Evolutionary conservation across 2,113 vertebrate species (phyloP).

Genomic region (Donacobius atricapilla): DNA sequence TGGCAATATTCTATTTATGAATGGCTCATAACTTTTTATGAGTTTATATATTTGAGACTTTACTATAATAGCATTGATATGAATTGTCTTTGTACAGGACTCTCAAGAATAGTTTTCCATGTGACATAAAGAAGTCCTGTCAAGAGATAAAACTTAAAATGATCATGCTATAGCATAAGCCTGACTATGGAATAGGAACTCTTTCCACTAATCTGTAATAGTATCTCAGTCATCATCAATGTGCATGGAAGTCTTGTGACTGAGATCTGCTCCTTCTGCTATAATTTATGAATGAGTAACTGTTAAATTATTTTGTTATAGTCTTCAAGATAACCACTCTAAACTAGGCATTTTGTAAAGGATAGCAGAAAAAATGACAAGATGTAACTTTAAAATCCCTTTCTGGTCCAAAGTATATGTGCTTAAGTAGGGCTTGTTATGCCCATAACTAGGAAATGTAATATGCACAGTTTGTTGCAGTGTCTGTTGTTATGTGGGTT

Average conservation of each 20-base stretch:
- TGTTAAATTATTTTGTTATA: neutral
- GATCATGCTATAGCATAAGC: neutral
- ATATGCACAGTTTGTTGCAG: neutral
- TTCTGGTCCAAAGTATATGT: neutral
- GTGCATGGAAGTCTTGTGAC: neutral
- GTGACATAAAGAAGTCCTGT: neutral
- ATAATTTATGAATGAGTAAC: neutral
- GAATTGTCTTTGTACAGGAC: neutral
- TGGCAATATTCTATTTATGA: neutral
- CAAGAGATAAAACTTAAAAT: neutral
- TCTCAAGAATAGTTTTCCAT: neutral
- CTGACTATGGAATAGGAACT: neutral
- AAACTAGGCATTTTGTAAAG: neutral
- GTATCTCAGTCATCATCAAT: neutral
- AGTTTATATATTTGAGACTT: neutral
- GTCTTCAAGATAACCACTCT: neutral
- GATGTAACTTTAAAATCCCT: neutral
- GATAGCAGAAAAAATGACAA: neutral
- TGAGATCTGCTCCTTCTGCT: neutral
- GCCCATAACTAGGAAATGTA: neutral
- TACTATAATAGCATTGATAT: neutral
- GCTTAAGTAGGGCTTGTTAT: neutral
- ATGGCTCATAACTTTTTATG: neutral
- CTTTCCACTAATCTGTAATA: neutral
- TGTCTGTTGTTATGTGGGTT: neutral